Percentiles rank a stretch among this genome's conserved stretches.
Evolutionary conservation across 2,888 invertebrate genomes (phyloP).

Genomic region (Drosophila lutescens): DNA sequence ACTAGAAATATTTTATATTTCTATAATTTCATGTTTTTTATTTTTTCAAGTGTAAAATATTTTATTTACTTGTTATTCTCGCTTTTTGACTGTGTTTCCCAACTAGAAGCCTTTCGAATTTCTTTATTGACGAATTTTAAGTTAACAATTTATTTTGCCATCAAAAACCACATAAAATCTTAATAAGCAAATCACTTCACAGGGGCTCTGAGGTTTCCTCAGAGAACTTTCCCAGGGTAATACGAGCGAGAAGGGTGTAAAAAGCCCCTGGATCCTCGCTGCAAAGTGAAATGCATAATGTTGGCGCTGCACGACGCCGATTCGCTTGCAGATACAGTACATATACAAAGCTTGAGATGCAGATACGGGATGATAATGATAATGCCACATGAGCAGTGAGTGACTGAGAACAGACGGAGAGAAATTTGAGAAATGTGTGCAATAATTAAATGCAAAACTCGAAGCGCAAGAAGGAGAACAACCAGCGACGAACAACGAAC

Average conservation of each 20-base stretch:
- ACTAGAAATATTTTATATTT: too few relatives aligned
- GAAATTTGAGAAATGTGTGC: slow-evolving; percentile 77
- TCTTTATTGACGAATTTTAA: too few relatives aligned
- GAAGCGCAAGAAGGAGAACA: slow-evolving; percentile 56
- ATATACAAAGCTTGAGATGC: neutral
- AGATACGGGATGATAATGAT: slow-evolving; percentile 61
- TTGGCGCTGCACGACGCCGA: slow-evolving; percentile 62
- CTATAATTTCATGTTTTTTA: too few relatives aligned
- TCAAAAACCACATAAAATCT: slow-evolving; percentile 20
- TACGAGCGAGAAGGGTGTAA: neutral
- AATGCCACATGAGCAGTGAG: slow-evolving; percentile 58
- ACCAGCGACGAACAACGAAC: neutral
- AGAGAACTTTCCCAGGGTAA: slow-evolving; percentile 62
- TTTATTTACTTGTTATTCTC: too few relatives aligned
- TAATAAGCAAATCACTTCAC: slow-evolving; percentile 25
- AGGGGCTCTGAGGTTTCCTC: slow-evolving; percentile 10
- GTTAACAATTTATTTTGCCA: slow-evolving; percentile 18
- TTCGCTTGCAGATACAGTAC: slow-evolving; percentile 16
- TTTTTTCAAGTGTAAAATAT: too few relatives aligned
- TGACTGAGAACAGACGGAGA: slow-evolving; percentile 29
- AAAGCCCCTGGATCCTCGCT: slow-evolving; percentile 32
- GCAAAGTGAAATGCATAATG: slow-evolving; percentile 73
- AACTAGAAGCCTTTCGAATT: too few relatives aligned
- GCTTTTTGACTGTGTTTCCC: too few relatives aligned
- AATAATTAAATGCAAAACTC: slow-evolving; percentile 73